Conservation (phyloP, 2,113 vertebrate genomes). For the Megalops atlanticus region DNA sequence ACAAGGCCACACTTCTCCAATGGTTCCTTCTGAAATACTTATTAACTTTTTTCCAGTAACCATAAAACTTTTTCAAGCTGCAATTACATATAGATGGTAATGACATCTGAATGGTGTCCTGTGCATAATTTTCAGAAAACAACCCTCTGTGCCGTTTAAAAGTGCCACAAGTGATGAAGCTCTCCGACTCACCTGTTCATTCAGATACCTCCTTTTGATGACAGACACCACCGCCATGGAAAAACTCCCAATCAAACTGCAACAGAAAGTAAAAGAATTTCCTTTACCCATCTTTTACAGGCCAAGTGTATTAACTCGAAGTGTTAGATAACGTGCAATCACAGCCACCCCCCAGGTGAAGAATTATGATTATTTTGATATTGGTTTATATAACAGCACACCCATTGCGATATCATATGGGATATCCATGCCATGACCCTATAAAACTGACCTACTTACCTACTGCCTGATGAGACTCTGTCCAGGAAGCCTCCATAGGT, state of each 20-base stretch:
- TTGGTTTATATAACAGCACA: not conserved
- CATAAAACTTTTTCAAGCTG: not conserved
- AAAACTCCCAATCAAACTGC: slow-evolving; percentile 69
- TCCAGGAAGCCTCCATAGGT: not conserved
- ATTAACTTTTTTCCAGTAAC: not conserved
- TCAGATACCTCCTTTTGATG: slow-evolving; percentile 58
- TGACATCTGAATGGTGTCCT: not conserved
- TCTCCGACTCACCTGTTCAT: slow-evolving; percentile 61
- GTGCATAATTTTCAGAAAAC: not conserved
- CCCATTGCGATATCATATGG: not conserved
- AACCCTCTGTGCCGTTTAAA: not conserved
- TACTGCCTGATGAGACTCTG: not conserved
- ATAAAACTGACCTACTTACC: not conserved
- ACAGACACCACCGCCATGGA: slow-evolving; percentile 69
- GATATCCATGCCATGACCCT: no score
- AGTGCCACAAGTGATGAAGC: not conserved
- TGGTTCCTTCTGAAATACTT: not conserved
- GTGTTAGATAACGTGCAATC: not conserved
- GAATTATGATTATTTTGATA: not conserved
- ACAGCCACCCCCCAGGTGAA: not conserved
- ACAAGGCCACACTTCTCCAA: not conserved
- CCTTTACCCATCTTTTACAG: not conserved
- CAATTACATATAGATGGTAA: not conserved
- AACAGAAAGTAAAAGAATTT: slow-evolving; percentile 26
- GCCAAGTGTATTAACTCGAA: not conserved